Evolutionary conservation across 2,797 vertebrate species (phyloP).

Genomic region (Rhinatrema bivittatum): DNA sequence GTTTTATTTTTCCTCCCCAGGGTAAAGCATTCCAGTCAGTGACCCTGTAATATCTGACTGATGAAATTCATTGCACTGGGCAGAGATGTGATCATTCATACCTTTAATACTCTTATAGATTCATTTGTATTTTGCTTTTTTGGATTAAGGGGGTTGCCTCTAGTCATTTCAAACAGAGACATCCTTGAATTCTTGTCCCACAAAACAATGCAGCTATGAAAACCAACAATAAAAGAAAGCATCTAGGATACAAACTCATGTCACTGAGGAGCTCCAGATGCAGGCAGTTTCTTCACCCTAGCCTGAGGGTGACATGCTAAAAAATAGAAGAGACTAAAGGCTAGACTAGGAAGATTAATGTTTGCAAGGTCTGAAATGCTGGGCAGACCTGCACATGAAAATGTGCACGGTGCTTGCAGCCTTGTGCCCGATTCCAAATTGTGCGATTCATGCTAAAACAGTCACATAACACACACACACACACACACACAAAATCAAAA

Average conservation of each 20-base stretch:
- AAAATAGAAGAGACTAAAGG: too few relatives aligned
- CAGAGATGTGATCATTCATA: slow-evolving; percentile 26
- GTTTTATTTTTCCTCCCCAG: slow-evolving; percentile 47
- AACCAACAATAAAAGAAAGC: slow-evolving; percentile 12
- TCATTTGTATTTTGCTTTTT: slow-evolving; percentile 11
- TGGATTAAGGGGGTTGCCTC: slow-evolving; percentile 10
- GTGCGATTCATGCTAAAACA: too few relatives aligned
- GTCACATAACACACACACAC: too few relatives aligned
- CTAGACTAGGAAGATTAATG: too few relatives aligned
- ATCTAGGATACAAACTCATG: slow-evolving; percentile 14
- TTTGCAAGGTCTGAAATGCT: too few relatives aligned
- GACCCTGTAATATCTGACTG: slow-evolving; percentile 13
- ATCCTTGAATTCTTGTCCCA: slow-evolving; percentile 7
- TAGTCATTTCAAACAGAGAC: slow-evolving; percentile 3
- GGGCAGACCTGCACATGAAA: too few relatives aligned
- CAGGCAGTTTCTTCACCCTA: too few relatives aligned
- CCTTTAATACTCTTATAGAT: slow-evolving; percentile 16
- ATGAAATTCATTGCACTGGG: slow-evolving; percentile 21
- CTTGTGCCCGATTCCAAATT: too few relatives aligned
- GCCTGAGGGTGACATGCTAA: too few relatives aligned
- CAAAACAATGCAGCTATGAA: slow-evolving; percentile 10
- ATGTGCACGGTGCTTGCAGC: too few relatives aligned
- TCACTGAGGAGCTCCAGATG: too few relatives aligned
- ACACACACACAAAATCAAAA: too few relatives aligned
- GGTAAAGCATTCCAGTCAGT: slow-evolving; percentile 47